Evolutionary conservation across 1,140 invertebrate genomes (phyloP).

Genomic region (Plectrocnemia conspersa): DNA sequence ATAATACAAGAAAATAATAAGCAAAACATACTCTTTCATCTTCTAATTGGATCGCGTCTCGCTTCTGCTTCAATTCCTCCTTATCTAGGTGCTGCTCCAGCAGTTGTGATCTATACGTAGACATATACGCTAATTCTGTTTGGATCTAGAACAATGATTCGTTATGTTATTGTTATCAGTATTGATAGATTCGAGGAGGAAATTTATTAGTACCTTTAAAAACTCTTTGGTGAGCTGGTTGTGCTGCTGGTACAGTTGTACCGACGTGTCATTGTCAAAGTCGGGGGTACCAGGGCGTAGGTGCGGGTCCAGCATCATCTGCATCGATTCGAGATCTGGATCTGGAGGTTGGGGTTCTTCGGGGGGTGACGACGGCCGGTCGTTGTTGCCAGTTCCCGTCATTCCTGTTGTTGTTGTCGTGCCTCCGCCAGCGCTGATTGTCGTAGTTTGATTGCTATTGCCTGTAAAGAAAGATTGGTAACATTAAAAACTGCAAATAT

Average conservation of each 20-base stretch:
- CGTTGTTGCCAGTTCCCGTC: constrained; percentile 36
- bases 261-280: constrained; percentile 68
- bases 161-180: too few species aligned
- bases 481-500: too few species aligned
- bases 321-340: constrained; percentile 64
- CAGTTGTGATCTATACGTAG: constrained; percentile 64
- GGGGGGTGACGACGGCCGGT: constrained; percentile 22
- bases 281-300: constrained; percentile 77
- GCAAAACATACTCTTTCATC: constrained; percentile 61
- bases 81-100: constrained; percentile 59
- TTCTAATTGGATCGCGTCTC: constrained; percentile 60
- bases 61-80: constrained; percentile 57
- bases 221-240: constrained; percentile 73
- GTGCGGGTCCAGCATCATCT: constrained; percentile 71
- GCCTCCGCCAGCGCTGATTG: constrained; percentile 39
- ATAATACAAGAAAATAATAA: constrained; percentile 9
- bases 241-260: constrained; percentile 80
- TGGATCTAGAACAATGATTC: too few species aligned
- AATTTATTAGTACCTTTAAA: constrained; percentile 53
- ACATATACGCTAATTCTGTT: constrained; percentile 68
- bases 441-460: constrained; percentile 41
- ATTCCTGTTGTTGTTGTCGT: constrained; percentile 26
- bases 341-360: constrained; percentile 44
- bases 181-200: too few species aligned
- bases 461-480: constrained; percentile 36